Percentiles rank a stretch among this genome's conserved stretches.
Evolutionary conservation across 2,113 vertebrate genomes (phyloP).

Genomic region (Cyprinodon variegatus): DNA sequence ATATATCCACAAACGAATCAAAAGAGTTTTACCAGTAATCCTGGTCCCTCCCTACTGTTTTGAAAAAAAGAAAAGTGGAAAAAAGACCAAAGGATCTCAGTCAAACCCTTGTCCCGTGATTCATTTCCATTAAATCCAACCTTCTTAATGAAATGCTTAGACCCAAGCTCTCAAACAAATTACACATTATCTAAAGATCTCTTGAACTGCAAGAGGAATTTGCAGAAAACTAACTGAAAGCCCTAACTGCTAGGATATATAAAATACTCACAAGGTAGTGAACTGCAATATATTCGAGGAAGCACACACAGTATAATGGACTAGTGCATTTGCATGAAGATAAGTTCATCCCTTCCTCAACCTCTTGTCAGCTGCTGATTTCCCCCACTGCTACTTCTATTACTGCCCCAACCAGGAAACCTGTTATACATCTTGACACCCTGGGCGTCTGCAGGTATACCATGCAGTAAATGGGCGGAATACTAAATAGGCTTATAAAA

Average conservation of each 20-base stretch:
- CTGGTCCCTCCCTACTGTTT: not conserved
- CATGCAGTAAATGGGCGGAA: constrained; percentile 33
- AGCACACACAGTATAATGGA: constrained; percentile 16
- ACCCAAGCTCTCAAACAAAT: too few species aligned
- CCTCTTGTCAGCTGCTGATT: constrained; percentile 49
- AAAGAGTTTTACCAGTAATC: not conserved
- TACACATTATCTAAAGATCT: not conserved
- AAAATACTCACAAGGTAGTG: constrained; percentile 38
- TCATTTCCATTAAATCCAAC: not conserved
- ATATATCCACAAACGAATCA: too few species aligned
- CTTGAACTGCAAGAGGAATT: too few species aligned
- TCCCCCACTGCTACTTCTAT: constrained; percentile 44
- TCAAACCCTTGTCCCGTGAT: not conserved
- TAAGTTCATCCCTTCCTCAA: constrained; percentile 50
- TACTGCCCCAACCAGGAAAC: constrained; percentile 45
- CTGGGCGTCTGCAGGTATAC: constrained; percentile 46
- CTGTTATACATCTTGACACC: constrained; percentile 49
- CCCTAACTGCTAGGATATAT: constrained; percentile 2
- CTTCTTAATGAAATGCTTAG: not conserved
- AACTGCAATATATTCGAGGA: constrained; percentile 31
- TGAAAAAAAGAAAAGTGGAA: too few species aligned
- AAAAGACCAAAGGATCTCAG: not conserved
- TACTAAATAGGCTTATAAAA: constrained; percentile 46
- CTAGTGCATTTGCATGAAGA: constrained; percentile 50
- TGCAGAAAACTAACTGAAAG: constrained; percentile 44